A percentile compares a stretch with the other conserved stretches of the same genome.
phyloP scores from a whole-genome alignment of 1,140 invertebrate species.

The Drosophila busckii region DNA sequence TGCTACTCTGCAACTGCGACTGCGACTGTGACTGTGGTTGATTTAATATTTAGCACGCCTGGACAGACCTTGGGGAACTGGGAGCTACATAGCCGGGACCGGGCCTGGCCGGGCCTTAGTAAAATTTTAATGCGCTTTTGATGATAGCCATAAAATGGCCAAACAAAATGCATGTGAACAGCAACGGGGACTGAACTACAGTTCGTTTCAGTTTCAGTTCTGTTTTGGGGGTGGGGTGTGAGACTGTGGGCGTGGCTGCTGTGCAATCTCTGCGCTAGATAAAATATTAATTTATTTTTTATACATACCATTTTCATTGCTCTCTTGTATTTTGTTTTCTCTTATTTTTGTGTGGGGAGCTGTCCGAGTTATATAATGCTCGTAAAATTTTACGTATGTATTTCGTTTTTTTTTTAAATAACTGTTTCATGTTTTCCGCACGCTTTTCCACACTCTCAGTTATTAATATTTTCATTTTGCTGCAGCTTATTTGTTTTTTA shows the following conservation, averaged over 20 bases:
- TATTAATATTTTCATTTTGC: slow-evolving; percentile 72
- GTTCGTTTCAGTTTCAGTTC: too few species aligned
- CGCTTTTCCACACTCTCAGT: slow-evolving; percentile 13
- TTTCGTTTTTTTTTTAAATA: slow-evolving; percentile 60
- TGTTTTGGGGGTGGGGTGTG: background rate
- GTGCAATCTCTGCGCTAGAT: slow-evolving; percentile 71
- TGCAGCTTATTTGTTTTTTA: slow-evolving; percentile 52
- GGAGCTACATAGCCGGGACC: background rate
- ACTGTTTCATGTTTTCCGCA: slow-evolving; percentile 47
- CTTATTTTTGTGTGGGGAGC: slow-evolving; percentile 31
- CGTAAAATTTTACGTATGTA: slow-evolving; percentile 70
- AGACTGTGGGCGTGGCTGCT: slow-evolving; percentile 43
- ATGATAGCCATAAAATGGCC: slow-evolving; percentile 73
- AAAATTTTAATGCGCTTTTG: slow-evolving; percentile 76
- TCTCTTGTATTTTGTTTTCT: background rate
- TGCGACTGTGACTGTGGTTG: slow-evolving; percentile 28
- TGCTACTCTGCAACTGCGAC: slow-evolving; percentile 3
- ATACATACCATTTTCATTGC: slow-evolving; percentile 5
- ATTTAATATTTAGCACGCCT: slow-evolving; percentile 75
- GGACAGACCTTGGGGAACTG: slow-evolving; percentile 32
- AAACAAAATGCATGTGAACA: slow-evolving; percentile 65
- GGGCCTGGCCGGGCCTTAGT: slow-evolving; percentile 50
- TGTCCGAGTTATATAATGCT: slow-evolving; percentile 60
- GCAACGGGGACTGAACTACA: too few species aligned
- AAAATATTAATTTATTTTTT: slow-evolving; percentile 75